Percentiles rank a stretch among this genome's conserved stretches.
Evolutionary conservation across 2,113 vertebrate species (phyloP).

Genomic region (Opisthocomus hoazin): DNA sequence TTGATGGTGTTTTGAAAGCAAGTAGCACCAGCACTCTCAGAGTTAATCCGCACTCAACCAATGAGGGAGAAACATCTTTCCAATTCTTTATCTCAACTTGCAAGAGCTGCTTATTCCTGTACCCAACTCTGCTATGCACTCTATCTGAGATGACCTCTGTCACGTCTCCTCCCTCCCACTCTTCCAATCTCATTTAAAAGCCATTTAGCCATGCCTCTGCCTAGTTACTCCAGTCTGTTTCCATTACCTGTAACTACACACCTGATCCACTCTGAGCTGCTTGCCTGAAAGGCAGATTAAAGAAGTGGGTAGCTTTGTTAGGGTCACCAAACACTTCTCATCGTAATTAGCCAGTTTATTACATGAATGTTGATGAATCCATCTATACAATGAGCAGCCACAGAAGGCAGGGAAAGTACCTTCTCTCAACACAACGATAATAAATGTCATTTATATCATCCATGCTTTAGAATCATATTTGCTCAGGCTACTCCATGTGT

Average conservation of each 20-base stretch:
- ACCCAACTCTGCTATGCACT: background rate
- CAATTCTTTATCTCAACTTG: background rate
- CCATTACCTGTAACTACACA: background rate
- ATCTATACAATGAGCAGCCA: background rate
- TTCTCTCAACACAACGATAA: background rate
- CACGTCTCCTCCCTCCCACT: background rate
- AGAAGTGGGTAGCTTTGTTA: background rate
- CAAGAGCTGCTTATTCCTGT: background rate
- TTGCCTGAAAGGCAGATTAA: background rate
- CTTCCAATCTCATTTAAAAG: conserved; percentile 15
- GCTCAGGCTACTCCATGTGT: background rate
- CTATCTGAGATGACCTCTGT: background rate
- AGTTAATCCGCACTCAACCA: background rate
- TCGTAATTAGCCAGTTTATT: background rate
- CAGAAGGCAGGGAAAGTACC: background rate
- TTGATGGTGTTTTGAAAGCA: background rate
- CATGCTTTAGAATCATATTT: background rate
- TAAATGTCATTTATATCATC: background rate
- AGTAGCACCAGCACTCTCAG: background rate
- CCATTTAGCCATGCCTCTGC: background rate
- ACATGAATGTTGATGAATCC: background rate
- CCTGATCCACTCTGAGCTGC: background rate
- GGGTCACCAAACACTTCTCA: background rate
- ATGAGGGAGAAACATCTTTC: background rate
- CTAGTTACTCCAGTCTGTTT: background rate